Conservation (phyloP, 2,888 invertebrate genomes). For the Seira ritae region DNA sequence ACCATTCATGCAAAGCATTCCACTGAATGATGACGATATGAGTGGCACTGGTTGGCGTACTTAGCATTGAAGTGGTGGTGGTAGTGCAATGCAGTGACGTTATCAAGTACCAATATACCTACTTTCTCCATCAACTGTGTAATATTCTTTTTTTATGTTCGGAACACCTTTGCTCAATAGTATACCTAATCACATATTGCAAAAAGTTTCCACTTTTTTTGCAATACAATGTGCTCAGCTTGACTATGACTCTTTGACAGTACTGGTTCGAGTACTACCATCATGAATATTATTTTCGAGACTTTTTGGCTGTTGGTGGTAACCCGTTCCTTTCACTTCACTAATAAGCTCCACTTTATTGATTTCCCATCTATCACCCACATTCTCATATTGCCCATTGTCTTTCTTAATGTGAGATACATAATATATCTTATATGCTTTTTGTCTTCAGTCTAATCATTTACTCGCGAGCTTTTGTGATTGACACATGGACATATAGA, state of each 20-base stretch:
- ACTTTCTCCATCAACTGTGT: not conserved
- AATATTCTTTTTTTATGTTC: not conserved
- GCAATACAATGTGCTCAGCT: too few relatives aligned
- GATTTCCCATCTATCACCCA: conserved; percentile 60
- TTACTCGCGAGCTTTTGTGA: too few relatives aligned
- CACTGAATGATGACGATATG: not conserved
- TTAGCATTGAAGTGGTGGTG: too few relatives aligned
- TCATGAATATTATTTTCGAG: too few relatives aligned
- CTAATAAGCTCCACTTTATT: conserved; percentile 30
- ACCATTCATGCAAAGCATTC: not conserved
- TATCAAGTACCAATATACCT: not conserved
- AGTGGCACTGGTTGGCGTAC: not conserved
- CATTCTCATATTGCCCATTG: not conserved
- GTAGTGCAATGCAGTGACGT: not conserved
- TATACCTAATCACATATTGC: not conserved
- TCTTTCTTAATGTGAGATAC: not conserved
- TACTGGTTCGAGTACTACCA: too few relatives aligned
- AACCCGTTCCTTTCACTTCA: not conserved
- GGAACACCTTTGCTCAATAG: not conserved
- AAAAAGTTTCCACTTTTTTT: too few relatives aligned
- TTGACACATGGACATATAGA: too few relatives aligned
- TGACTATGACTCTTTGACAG: too few relatives aligned
- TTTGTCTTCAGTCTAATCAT: too few relatives aligned
- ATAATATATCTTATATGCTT: not conserved
- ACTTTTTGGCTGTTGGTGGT: not conserved